Conservation (phyloP, 30 jellyfish, hydroid and myxozoan genomes). For the Turritopsis dohrnii region DNA sequence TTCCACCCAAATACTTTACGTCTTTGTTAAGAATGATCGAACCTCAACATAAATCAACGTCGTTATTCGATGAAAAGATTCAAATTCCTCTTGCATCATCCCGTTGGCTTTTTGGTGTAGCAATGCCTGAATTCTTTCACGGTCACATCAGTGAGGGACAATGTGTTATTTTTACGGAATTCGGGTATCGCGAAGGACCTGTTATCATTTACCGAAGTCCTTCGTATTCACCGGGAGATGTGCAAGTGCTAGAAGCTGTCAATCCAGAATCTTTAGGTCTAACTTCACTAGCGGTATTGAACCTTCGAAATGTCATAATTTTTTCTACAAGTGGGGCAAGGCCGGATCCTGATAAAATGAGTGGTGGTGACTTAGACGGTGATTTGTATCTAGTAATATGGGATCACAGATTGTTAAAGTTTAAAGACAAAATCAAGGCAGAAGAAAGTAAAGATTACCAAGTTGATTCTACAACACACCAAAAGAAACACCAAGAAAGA, state of each 20-base stretch:
- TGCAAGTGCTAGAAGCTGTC: neutral
- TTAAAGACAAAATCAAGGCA: neutral
- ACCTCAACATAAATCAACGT: too few species aligned
- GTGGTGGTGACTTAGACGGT: slow-evolving; percentile 12
- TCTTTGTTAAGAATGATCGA: too few species aligned
- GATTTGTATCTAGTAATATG: neutral
- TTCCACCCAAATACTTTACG: too few species aligned
- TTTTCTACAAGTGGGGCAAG: neutral
- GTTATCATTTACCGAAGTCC: slow-evolving; percentile 8
- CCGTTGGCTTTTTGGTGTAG: too few species aligned
- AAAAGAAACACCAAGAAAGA: neutral
- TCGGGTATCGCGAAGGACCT: neutral
- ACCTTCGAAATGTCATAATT: neutral
- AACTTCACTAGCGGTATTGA: too few species aligned
- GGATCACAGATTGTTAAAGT: too few species aligned
- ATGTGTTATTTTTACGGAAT: neutral
- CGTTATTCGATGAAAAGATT: too few species aligned
- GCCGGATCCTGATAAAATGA: slow-evolving; percentile 2
- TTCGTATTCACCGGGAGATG: slow-evolving; percentile 9
- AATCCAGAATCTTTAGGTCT: neutral
- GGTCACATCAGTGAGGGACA: slow-evolving; percentile 2
- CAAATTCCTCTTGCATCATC: too few species aligned
- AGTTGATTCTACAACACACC: neutral
- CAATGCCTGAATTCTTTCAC: neutral
- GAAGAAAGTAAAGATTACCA: neutral